phyloP scores from a whole-genome alignment of 2,113 vertebrate genomes.

The Proterorhinus semilunaris region DNA sequence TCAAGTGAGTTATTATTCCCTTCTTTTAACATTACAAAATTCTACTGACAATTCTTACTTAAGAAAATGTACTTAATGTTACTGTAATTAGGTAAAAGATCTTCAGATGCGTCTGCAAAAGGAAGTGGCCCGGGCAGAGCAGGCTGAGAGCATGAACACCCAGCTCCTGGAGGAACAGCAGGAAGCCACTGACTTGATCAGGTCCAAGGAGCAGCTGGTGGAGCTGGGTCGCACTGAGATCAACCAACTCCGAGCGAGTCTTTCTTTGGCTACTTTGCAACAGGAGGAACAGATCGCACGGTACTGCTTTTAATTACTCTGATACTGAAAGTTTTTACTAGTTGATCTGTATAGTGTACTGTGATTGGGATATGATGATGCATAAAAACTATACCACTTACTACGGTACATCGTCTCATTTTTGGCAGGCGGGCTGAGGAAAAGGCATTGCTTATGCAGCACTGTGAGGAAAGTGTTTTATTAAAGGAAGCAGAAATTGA shows the following conservation, averaged over 20 bases:
- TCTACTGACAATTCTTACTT: neutral
- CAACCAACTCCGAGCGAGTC: constrained; percentile 64
- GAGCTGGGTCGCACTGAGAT: constrained; percentile 58
- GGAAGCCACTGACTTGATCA: constrained; percentile 64
- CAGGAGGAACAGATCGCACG: constrained; percentile 54
- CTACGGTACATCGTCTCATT: neutral
- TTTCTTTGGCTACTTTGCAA: constrained; percentile 37
- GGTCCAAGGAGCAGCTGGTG: constrained; percentile 66
- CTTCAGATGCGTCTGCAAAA: constrained; percentile 75
- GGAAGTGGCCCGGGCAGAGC: constrained; percentile 66
- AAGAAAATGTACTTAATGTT: neutral
- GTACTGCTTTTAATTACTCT: constrained; percentile 7
- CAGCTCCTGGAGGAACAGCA: constrained; percentile 75
- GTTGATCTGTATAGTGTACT: neutral
- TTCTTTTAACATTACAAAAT: neutral
- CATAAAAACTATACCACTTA: neutral
- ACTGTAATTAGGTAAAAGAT: constrained; percentile 60
- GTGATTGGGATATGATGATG: neutral
- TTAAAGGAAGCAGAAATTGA: constrained; percentile 58
- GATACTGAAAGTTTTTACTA: neutral
- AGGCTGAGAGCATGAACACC: constrained; percentile 69
- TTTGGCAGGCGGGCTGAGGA: constrained; percentile 54
- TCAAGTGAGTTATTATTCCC: constrained; percentile 52
- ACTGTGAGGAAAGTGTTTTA: constrained; percentile 62
- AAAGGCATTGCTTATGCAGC: constrained; percentile 48